Evolutionary conservation across 2,888 invertebrate species (phyloP), one percentile per base, ranked within the genome.

Genomic region (Diloba caeruleocephala): DNA sequence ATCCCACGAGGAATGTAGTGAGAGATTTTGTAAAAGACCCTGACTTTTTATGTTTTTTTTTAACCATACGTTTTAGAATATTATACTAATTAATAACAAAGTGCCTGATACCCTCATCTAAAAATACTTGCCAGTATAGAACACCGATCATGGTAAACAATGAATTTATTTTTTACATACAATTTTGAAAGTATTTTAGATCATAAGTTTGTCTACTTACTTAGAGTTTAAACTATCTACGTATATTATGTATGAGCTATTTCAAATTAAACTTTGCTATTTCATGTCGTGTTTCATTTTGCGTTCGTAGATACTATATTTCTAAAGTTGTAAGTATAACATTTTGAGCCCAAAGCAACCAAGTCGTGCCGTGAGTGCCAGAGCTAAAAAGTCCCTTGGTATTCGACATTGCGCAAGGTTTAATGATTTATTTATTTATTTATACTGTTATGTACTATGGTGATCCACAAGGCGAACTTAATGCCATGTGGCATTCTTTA

Each of bases 181-280:
- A 48, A 59, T 78, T 79, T 77, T 78, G 45, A 79, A 80, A 88
- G 87, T 88, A 88, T 87, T 87, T 71, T 87, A 87, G 76, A 43
- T 49, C n/a, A 49, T 73, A 73, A 65, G 65, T 64, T 73, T 73
- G 61, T 67, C 64, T 71, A 71, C 71, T 67, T 62, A 63, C 37
- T 85, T 83, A 82, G 79, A 69, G 74, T 72, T 62, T 76, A 59
- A 31, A 61, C 29, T 36, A 19, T 14, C 26, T 71, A 50, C 44
- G 37, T 53, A 50, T 25, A 29, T 50, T 50, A 49, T 69, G 61
- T 50, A 54, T 54, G 37, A 41, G 25, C 38, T 61, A 57, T 60
- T 52, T 29, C 32, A 51, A 68, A 81, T 71, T 74, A 79, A 80
- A 81, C 62, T 72, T 73, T 79, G 71, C 51, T 70, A 70, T 67